Evolutionary conservation across 2,797 vertebrate species (phyloP).

Genomic region (Sphenopsis melanotis): DNA sequence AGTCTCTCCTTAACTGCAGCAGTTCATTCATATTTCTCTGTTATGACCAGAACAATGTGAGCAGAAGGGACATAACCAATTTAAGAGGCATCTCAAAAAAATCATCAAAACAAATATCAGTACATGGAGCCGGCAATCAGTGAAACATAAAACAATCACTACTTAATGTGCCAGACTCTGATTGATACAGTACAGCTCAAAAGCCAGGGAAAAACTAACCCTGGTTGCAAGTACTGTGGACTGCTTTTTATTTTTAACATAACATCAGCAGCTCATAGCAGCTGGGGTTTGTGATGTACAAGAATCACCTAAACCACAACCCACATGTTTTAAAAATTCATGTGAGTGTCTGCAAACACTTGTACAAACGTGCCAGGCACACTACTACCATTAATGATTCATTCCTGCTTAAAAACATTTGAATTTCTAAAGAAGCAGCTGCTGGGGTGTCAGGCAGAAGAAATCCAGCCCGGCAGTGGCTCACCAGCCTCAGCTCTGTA

Average conservation of each 20-base stretch:
- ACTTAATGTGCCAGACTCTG: not conserved
- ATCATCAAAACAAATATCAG: not conserved
- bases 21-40: not conserved
- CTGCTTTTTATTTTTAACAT: not conserved
- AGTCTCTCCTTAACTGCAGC: not conserved
- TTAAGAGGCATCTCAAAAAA: not conserved
- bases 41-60: not conserved
- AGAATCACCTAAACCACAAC: not conserved
- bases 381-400: not conserved
- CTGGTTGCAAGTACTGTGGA: not conserved
- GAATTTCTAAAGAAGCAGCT: not conserved
- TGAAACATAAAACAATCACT: not conserved
- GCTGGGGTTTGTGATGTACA: not conserved
- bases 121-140: not conserved
- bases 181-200: not conserved
- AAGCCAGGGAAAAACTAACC: not conserved
- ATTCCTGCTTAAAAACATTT: not conserved
- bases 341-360: not conserved
- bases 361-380: not conserved
- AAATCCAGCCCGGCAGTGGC: not conserved
- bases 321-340: not conserved
- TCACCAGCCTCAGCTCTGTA: not conserved
- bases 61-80: not conserved
- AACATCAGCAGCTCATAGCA: not conserved
- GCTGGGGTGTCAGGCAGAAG: not conserved